Percentiles rank a stretch among this genome's conserved stretches.
Evolutionary conservation across 64 coral and sea anemone species (phyloP).

Genomic region (Porites lutea): DNA sequence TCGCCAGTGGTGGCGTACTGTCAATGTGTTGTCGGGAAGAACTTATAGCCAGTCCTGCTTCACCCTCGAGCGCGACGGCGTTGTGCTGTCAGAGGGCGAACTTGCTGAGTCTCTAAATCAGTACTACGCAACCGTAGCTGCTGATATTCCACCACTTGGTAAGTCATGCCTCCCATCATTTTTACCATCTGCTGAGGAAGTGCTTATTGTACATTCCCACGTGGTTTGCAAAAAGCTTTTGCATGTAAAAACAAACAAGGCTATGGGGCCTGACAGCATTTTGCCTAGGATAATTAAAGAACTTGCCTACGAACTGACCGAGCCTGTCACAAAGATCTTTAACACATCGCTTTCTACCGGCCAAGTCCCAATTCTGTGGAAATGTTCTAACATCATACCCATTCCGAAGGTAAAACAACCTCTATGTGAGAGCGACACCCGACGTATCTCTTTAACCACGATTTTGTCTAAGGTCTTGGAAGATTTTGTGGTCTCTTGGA

Average conservation of each 20-base stretch:
- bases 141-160: conserved; percentile 56
- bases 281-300: conserved; percentile 9
- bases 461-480: no score
- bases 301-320: conserved; percentile 11
- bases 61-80: conserved; percentile 1
- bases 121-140: conserved; percentile 8
- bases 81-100: neutral
- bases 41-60: neutral
- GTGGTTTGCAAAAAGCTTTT: conserved; percentile 18
- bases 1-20: conserved; percentile 9
- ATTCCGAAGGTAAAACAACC: no score
- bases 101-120: conserved; percentile 44
- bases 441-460: no score
- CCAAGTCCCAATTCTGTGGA: no score
- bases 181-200: conserved; percentile 14
- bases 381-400: no score
- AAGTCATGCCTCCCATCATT: conserved; percentile 5
- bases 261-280: conserved; percentile 27
- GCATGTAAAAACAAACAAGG: neutral
- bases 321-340: conserved; percentile 12
- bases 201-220: conserved; percentile 16
- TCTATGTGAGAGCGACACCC: no score
- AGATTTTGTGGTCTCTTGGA: no score
- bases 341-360: no score
- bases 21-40: conserved; percentile 38